These are phyloP conservation scores for Himalopsyche japonica DNA, from an alignment of 2,888 invertebrate genomes.

Conservation along the genomic window DNA sequence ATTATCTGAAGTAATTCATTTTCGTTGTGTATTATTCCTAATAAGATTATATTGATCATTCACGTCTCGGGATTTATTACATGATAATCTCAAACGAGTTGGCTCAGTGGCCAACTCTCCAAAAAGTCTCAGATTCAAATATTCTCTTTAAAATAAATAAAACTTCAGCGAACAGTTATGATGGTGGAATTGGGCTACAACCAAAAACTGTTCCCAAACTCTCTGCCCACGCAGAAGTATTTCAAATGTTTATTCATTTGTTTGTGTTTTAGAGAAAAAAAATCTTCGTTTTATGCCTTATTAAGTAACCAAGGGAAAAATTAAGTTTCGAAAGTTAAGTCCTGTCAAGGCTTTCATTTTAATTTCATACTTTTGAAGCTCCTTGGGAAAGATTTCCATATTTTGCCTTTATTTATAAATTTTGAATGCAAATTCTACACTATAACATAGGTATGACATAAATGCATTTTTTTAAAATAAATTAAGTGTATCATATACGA, in stretches of 20 bases:
- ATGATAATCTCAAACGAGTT: background rate
- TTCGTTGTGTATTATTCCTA: too few relatives aligned
- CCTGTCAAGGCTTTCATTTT: background rate
- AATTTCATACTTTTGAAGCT: background rate
- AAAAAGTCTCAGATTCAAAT: background rate
- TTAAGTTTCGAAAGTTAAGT: background rate
- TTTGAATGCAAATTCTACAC: background rate
- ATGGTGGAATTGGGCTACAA: background rate
- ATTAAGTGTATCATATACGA: too few relatives aligned
- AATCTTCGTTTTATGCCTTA: background rate
- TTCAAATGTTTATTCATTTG: background rate
- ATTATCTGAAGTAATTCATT: too few relatives aligned
- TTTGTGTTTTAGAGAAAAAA: background rate
- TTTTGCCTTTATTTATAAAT: too few relatives aligned
- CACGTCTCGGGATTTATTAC: background rate
- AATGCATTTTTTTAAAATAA: too few relatives aligned
- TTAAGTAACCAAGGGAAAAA: background rate
- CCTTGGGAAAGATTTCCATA: background rate
- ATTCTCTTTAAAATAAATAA: slow-evolving; percentile 4
- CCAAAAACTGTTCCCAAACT: background rate
- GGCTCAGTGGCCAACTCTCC: slow-evolving; percentile 2
- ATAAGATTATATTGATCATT: background rate
- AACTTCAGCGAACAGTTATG: slow-evolving; percentile 2
- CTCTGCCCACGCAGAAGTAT: background rate
- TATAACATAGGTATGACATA: too few relatives aligned